Evolutionary conservation across 1,140 invertebrate species (phyloP).

Genomic region (Berghia stephanieae): DNA sequence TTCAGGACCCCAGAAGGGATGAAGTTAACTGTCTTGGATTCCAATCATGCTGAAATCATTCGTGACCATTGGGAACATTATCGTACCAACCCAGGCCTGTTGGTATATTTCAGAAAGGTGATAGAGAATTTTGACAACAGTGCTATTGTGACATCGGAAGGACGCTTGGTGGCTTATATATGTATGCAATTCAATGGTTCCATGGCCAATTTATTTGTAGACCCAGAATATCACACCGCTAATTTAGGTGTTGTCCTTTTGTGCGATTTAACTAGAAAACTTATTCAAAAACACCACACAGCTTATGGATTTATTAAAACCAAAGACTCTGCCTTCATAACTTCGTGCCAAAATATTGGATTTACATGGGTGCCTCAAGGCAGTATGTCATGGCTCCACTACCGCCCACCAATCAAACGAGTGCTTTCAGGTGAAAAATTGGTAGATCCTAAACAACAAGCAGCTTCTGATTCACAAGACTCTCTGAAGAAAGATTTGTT

Average conservation of each 20-base stretch:
- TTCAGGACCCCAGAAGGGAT: constrained; percentile 43
- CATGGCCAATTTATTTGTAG: constrained; percentile 50
- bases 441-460: too few relatives aligned
- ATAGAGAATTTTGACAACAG: constrained; percentile 48
- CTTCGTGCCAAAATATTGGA: constrained; percentile 41
- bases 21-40: constrained; percentile 35
- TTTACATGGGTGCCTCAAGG: constrained; percentile 52
- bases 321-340: constrained; percentile 43
- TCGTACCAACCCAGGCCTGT: constrained; percentile 39
- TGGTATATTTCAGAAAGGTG: constrained; percentile 43
- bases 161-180: constrained; percentile 48
- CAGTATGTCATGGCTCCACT: constrained; percentile 50
- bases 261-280: constrained; percentile 41
- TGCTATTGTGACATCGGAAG: constrained; percentile 40
- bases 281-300: constrained; percentile 38
- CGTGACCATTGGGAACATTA: constrained; percentile 43
- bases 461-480: too few relatives aligned
- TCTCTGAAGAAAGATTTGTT: constrained; percentile 26
- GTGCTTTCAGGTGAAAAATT: too few relatives aligned
- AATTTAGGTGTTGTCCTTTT: constrained; percentile 46
- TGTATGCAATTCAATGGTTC: constrained; percentile 54
- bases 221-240: constrained; percentile 40
- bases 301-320: constrained; percentile 49
- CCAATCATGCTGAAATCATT: constrained; percentile 38
- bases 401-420: not conserved